Evolutionary conservation across 2,797 vertebrate genomes (phyloP), one percentile per base, ranked within the genome.

Genomic region (Brachymystax lenok): DNA sequence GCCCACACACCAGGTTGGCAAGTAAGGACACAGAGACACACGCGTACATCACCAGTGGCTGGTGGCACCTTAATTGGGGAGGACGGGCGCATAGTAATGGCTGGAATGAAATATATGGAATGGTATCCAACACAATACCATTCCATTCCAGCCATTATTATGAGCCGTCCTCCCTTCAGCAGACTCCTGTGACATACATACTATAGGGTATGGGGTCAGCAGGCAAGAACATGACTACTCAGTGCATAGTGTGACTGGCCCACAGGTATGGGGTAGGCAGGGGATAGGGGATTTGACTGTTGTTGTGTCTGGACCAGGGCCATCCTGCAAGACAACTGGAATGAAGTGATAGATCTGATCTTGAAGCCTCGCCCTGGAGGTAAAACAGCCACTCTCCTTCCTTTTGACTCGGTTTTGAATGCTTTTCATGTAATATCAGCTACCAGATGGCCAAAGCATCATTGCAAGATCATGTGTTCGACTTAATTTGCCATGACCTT

Each of bases 301-400:
- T 46, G 40, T 46, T 46, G 10, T 80, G 14, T 77, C 70, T 56
- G 69, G 83, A 77, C 75, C 90, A 99, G 98, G 88, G 97, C 98
- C 76, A 99, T 99, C 88, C 90, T 99, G 77, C 97, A 95, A 83
- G 98, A 97, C 76, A 94, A 96, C 75, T 99, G 98, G 98, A 93
- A 92, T 12, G 95, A 98, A 93, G 98, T 99, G 82, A 94, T 98
- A 90, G 97, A 99, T 93, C 94, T 99, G 83, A 99, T 99, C 89
- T 75, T 99, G 83, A 98, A 98, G 86, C 98, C 98, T 76, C 95
- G 98, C 54, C 96, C 97, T 19, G 98, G 98, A 96, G 98, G 98
- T 98, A 84, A 90, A 1, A 46, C 10, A 46, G 8, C 40, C 40
- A 46, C 40, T 46, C 40, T 46, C 40, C 40, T 46, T 46, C 10